Conservation (phyloP, 2,888 invertebrate species). For the Meganola albula region DNA sequence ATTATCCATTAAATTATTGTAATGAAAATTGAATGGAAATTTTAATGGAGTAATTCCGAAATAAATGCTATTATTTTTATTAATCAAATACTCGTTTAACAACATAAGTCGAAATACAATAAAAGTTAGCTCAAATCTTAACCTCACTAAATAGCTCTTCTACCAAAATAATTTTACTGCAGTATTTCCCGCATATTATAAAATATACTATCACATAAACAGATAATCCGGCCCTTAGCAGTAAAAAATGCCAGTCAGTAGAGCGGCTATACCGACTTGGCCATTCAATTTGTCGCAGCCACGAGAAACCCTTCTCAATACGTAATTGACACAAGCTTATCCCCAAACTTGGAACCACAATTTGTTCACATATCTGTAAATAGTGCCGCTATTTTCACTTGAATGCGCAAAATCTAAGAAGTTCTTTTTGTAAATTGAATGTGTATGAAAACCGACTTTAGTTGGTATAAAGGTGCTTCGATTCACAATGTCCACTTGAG, state of each 20-base stretch:
- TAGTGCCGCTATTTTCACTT: slow-evolving; percentile 44
- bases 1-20: too few relatives aligned
- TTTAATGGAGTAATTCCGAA: too few relatives aligned
- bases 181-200: slow-evolving; percentile 24
- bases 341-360: slow-evolving; percentile 62
- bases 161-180: too few relatives aligned
- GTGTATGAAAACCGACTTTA: too few relatives aligned
- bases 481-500: too few relatives aligned
- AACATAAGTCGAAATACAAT: too few relatives aligned
- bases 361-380: slow-evolving; percentile 61
- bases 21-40: too few relatives aligned
- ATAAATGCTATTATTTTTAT: too few relatives aligned
- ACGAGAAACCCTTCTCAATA: slow-evolving; percentile 65
- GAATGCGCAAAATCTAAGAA: slow-evolving; percentile 18
- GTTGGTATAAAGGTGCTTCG: too few relatives aligned
- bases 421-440: too few relatives aligned
- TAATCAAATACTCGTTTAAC: too few relatives aligned
- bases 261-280: slow-evolving; percentile 43
- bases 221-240: slow-evolving; percentile 52
- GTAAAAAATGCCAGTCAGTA: slow-evolving; percentile 65
- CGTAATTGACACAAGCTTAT: slow-evolving; percentile 73
- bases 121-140: too few relatives aligned
- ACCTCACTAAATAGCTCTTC: slow-evolving; percentile 15
- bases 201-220: slow-evolving; percentile 45
- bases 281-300: slow-evolving; percentile 66